These are phyloP conservation scores for Nasonovia ribisnigri DNA, from an alignment of 2,888 invertebrate genomes.

Conservation along the genomic window DNA sequence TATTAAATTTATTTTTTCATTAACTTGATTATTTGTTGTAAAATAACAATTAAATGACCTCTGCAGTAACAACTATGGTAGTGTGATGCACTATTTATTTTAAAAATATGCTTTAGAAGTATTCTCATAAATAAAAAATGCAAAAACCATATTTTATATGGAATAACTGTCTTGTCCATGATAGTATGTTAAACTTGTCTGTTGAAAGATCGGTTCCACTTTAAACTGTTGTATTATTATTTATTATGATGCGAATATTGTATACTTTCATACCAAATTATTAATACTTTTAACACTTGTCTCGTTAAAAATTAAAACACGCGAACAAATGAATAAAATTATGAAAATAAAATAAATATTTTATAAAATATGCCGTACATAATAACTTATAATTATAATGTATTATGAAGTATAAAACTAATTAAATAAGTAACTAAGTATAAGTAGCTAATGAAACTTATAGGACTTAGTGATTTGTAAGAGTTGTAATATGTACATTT, in stretches of 20 bases:
- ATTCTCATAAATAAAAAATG: not conserved
- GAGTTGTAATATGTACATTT: not conserved
- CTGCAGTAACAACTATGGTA: not conserved
- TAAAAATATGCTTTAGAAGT: not conserved
- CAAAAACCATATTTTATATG: not conserved
- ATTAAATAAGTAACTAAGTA: no score
- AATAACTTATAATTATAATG: not conserved
- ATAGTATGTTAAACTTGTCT: no score
- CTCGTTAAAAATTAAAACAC: not conserved
- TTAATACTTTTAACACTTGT: not conserved
- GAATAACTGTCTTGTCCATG: no score
- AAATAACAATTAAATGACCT: not conserved
- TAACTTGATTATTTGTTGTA: not conserved
- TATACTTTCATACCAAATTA: not conserved
- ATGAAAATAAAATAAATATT: not conserved
- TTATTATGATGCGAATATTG: no score
- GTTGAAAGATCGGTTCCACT: no score
- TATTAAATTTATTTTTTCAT: not conserved
- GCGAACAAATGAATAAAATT: not conserved
- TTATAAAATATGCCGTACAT: not conserved
- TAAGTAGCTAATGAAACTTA: not conserved
- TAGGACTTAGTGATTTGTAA: not conserved
- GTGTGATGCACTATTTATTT: not conserved
- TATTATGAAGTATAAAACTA: no score
- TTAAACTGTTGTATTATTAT: no score